Evolutionary conservation across 2,113 vertebrate genomes (phyloP).

Genomic region (Choloepus hoffmanni): DNA sequence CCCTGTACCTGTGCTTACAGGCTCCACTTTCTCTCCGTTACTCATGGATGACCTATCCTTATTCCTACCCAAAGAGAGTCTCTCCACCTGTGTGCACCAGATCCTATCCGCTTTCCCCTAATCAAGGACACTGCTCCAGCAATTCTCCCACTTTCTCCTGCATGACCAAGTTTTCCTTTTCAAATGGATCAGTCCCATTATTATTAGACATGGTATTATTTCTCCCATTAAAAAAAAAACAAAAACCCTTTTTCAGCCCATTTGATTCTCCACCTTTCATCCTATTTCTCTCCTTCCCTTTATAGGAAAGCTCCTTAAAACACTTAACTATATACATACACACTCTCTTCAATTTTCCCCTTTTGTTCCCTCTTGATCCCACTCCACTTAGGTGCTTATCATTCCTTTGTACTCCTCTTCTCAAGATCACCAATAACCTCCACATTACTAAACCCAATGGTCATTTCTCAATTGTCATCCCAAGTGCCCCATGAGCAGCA

Average conservation of each 20-base stretch:
- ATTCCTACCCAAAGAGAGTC: not conserved
- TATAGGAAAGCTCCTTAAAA: not conserved
- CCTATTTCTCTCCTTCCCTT: not conserved
- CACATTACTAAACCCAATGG: not conserved
- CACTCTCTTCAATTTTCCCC: not conserved
- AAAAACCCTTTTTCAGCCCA: not conserved
- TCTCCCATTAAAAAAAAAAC: not conserved
- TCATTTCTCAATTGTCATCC: conserved; percentile 4
- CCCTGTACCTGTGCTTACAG: not conserved
- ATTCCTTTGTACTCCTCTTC: not conserved
- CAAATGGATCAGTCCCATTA: not conserved
- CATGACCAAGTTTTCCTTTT: conserved; percentile 7
- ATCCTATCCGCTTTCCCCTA: not conserved
- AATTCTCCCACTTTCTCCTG: not conserved
- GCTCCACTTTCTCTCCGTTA: not conserved
- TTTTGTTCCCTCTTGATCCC: not conserved
- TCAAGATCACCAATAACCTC: not conserved
- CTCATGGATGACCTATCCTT: not conserved
- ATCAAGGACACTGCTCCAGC: not conserved
- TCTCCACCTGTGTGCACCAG: not conserved
- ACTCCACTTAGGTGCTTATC: not conserved
- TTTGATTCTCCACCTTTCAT: not conserved
- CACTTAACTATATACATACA: not conserved
- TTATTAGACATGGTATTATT: not conserved
- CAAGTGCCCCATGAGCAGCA: not conserved